Conservation (phyloP, 2,113 vertebrate species). For the Elanoides forficatus region DNA sequence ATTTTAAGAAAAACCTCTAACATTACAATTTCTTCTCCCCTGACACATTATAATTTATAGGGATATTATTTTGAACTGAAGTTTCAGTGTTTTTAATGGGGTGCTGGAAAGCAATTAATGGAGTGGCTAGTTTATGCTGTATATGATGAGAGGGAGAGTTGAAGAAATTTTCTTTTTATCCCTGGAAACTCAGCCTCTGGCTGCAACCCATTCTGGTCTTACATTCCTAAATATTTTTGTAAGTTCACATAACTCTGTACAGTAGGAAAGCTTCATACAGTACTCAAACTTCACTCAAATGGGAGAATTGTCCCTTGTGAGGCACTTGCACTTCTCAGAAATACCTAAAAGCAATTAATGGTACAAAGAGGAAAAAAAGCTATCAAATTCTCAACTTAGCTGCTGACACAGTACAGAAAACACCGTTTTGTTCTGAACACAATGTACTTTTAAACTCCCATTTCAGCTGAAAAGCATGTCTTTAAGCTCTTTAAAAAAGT, state of each 20-base stretch:
- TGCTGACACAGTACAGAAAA: conserved; percentile 19
- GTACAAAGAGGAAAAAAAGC: conserved; percentile 24
- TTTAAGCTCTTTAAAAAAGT: conserved; percentile 20
- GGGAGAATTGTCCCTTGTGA: conserved; percentile 6
- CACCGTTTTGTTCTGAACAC: conserved; percentile 32
- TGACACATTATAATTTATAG: neutral
- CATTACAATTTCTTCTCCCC: neutral
- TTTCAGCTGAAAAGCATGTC: conserved; percentile 23
- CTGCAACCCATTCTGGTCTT: neutral
- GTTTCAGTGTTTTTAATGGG: neutral
- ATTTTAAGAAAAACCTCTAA: neutral
- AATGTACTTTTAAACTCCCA: neutral
- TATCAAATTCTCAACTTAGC: conserved; percentile 27
- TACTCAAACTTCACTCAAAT: neutral
- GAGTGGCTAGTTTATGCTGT: neutral
- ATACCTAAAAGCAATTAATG: conserved; percentile 29
- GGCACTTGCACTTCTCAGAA: neutral
- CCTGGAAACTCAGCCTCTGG: neutral
- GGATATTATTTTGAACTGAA: neutral
- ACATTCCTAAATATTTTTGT: conserved; percentile 33
- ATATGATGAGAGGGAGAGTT: neutral
- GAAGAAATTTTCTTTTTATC: neutral
- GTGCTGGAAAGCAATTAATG: neutral
- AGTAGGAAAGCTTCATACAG: neutral
- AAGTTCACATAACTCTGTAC: neutral